These are phyloP conservation scores for Silurus meridionalis DNA, from an alignment of 2,113 vertebrate species.

Conservation along the genomic window DNA sequence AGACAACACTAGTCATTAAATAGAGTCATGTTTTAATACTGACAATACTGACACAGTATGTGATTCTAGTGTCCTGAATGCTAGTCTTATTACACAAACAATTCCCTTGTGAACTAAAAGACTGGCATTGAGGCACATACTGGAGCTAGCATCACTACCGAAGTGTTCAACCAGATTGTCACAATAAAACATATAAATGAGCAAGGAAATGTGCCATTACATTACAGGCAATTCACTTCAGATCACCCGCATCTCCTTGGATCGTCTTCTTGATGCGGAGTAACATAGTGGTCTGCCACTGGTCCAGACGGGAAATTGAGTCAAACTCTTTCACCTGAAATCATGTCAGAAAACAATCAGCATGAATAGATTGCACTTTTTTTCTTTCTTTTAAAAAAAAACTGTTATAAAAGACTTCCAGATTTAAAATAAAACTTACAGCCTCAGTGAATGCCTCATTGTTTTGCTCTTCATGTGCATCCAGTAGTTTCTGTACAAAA, in stretches of 20 bases:
- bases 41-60: conserved; percentile 38
- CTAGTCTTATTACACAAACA: conserved; percentile 12
- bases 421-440: conserved; percentile 67
- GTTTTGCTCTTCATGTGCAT: conserved; percentile 98
- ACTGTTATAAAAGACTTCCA: background rate
- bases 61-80: conserved; percentile 31
- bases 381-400: background rate
- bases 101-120: conserved; percentile 14
- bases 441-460: conserved; percentile 95
- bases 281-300: conserved; percentile 96
- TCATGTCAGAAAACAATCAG: background rate
- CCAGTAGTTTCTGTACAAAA: conserved; percentile 87
- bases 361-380: background rate
- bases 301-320: conserved; percentile 92
- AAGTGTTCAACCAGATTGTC: conserved; percentile 48
- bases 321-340: conserved; percentile 90
- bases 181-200: conserved; percentile 47
- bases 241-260: conserved; percentile 87
- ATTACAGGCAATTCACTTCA: conserved; percentile 76
- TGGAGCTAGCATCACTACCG: conserved; percentile 37
- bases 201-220: background rate
- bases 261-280: conserved; percentile 98
- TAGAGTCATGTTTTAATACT: conserved; percentile 24
- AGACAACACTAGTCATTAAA: conserved; percentile 36
- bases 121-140: conserved; percentile 30